Base-by-base conservation (phyloP, 2,797 vertebrate species). In the Sarcophilus harrisii region DNA sequence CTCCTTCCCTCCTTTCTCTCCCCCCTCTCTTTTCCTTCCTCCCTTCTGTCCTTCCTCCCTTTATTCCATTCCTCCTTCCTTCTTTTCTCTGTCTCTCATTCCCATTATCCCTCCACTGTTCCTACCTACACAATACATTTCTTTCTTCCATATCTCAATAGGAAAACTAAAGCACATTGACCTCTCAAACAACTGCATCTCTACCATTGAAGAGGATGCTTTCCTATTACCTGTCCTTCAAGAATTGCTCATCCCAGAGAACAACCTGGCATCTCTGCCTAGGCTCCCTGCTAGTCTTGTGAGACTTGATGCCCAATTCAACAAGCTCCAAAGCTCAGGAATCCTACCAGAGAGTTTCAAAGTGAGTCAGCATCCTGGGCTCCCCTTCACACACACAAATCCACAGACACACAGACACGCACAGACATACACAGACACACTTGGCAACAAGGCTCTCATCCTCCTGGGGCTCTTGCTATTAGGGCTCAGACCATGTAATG, bases 151-250 rank as follows among this genome's bases (percentile, higher is more conserved):
- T 0, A 11, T 73, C 90, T 93, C 1, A 87, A 24, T 96, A 99
- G 99, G 98, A 94, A 99, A 99, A 90, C 98, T 99, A 93, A 99
- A 98, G 94, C 98, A 98, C 81, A 98, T 99, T 16, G 99, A 99
- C 95, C 98, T 99, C 91, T 99, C 98, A 0, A 98, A 98, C 93
- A 99, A 99, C 94, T 97, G 96, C 97, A 99, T 99, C 96, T 98
- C 98, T 5, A 95, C 96, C 96, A 98, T 98, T 0, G 98, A 99
- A 0, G 97, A 97, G 1, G 98, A 99, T 0, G 98, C 99, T 18
- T 98, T 99, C 97, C 93, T 90, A 27, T 98, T 99, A 58, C 98
- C 98, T 4, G 96, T 98, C 91, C 98, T 99, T 92, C 98, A 98
- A 97, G 98, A 99, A 92, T 98, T 99, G 54, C 96, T 99, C 92